These are phyloP conservation scores for Megatriorchis doriae DNA, from an alignment of 2,113 vertebrate species.

Conservation along the genomic window DNA sequence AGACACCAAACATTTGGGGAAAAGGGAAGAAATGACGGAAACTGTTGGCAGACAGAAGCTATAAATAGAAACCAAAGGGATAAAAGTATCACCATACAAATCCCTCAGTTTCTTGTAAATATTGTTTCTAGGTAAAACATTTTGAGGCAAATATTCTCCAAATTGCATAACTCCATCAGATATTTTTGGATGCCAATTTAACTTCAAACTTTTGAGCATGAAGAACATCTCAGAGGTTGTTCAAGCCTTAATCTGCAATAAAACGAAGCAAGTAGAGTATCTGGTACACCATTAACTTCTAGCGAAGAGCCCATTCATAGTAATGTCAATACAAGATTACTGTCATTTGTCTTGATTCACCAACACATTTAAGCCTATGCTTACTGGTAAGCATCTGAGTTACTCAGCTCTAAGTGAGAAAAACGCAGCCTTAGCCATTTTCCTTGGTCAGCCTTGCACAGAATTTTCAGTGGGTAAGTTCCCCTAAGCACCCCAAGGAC, in stretches of 20 bases:
- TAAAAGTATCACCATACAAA: background rate
- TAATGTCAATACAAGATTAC: background rate
- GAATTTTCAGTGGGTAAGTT: background rate
- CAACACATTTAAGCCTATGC: background rate
- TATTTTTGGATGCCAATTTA: background rate
- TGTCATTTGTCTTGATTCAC: background rate
- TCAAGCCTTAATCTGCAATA: background rate
- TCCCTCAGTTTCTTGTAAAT: background rate
- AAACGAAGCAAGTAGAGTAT: background rate
- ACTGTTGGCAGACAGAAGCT: background rate
- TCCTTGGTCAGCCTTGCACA: background rate
- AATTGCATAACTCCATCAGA: background rate
- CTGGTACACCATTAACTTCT: background rate
- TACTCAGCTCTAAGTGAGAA: background rate
- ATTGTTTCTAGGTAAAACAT: background rate
- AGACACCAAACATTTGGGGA: accelerated
- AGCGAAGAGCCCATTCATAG: background rate
- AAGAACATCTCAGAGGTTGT: background rate
- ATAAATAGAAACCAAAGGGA: background rate
- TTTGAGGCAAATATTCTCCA: background rate
- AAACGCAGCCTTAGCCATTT: background rate
- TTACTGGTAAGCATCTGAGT: background rate
- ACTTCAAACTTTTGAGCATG: background rate
- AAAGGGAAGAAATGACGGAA: background rate
- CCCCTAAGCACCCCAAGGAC: background rate